Conservation (phyloP, 1,140 invertebrate genomes). For the Lepidurus couesii region DNA sequence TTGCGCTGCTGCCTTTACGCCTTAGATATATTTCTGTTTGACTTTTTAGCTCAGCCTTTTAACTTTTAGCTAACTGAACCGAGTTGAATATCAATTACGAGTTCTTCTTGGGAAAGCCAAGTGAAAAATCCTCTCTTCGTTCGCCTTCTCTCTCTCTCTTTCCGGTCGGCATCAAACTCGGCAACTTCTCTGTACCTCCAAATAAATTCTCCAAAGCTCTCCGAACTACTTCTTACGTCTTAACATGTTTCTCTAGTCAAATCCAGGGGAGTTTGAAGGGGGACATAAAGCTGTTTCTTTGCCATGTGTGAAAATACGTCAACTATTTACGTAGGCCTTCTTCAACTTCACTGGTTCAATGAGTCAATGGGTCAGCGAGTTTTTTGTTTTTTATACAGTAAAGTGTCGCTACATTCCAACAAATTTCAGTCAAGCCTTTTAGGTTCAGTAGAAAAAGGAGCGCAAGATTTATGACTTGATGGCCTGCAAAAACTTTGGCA, state of each 20-base stretch:
- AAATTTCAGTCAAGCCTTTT: neutral
- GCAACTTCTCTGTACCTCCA: neutral
- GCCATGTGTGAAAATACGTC: too few species aligned
- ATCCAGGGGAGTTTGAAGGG: too few species aligned
- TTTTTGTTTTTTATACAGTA: too few species aligned
- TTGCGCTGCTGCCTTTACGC: constrained; percentile 5
- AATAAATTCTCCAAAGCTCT: neutral
- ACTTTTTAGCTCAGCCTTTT: neutral
- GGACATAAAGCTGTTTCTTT: too few species aligned
- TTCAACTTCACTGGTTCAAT: too few species aligned
- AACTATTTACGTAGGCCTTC: too few species aligned
- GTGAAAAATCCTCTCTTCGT: neutral
- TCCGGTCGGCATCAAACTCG: neutral
- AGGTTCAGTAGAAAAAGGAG: neutral
- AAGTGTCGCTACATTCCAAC: too few species aligned
- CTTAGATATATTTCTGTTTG: neutral
- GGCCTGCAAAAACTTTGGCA: constrained; percentile 4
- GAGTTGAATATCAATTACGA: neutral
- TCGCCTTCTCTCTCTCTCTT: neutral
- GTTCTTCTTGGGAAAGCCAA: neutral
- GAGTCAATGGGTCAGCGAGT: too few species aligned
- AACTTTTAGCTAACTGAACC: neutral
- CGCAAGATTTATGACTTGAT: neutral
- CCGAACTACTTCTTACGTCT: too few species aligned
- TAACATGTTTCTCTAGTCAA: too few species aligned